Evolutionary conservation across 1,140 invertebrate species (phyloP), one percentile per base, ranked within the genome.

Genomic region (Papilio glaucus): DNA sequence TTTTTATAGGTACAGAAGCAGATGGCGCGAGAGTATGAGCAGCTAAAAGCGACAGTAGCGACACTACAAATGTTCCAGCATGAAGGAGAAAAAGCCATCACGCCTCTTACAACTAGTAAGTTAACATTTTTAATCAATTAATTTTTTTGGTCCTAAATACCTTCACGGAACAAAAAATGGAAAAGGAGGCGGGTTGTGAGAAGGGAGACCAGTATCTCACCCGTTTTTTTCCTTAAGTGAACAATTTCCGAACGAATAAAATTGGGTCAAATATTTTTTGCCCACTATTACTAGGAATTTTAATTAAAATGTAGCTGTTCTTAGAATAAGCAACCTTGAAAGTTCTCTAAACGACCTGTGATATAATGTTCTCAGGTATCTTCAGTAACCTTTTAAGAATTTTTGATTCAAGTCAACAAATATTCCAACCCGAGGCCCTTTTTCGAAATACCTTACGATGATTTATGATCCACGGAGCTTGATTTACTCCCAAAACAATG

Each of bases 1-100:
- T 76, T 45, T 72, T 62, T 65, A 38, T 85, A 98, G 97, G 95
- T 98, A 10, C 97, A 98, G 85, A 96, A 98, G 81, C 96, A 98
- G 91, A 97, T 99, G 81, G 96, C 95, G 29, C 94, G 96, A 62
- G 98, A 99, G 91, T 98, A 98, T 91, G 97, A 98, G 85, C 96
- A 97, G 88, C 95, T 99, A 0, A 98, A 98, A 93, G 96, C 96
- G 61, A 93, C 93, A n/a, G 85, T 93, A 78, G 88, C 91, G 0
- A 89, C 92, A 9, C 78, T 94, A 61, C 91, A 93, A 83, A 90
- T 93, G 85, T 94, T 94, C 85, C 91, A 91, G 78, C 92, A 93
- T 71, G 91, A 94, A 21, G 92, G 92, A 1, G 90, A 94, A 61
- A 91, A 90, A 67, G 85, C 85, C 29, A 91, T 93, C 80, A 91